Base-by-base conservation (phyloP, 2,888 invertebrate species). In the Thera obeliscata region DNA sequence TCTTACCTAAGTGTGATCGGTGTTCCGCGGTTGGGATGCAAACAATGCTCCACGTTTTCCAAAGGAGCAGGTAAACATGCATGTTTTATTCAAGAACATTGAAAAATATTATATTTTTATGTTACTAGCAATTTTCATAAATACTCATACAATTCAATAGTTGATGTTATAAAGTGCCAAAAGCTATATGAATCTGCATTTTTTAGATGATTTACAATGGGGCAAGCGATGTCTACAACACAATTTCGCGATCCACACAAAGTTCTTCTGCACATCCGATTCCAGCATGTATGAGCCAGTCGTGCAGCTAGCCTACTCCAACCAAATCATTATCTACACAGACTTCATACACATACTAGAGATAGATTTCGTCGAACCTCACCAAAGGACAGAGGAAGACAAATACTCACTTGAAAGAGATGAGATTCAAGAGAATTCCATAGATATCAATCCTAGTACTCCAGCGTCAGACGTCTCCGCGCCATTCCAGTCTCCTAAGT, bases 191-290 rank as follows among this genome's bases (percentile, higher is more conserved):
- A 56, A 9, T 33, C 4, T 22, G 22, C 8, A 8, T 55, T 12
- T n/a, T 56, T 57, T 85, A 92, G 87, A 87, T 87, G 93, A 91
- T 81, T 87, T 93, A 70, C 95, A 95, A 77, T 95, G 95, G 78
- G 94, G 96, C 61, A 95, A 95, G 81, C 91, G 96, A 76, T 99
- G 99, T 85, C 91, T 98, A 66, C 96, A 96, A 82, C 98, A 99
- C 86, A 98, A 98, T 82, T 96, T 98, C 77, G 98, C 98, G 57
- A 96, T 98, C 74, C 98, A 99, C 88, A 98, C 98, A 76, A 97
- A 97, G 84, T 98, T 98, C 86, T 97, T 97, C 83, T 96, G 98
- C 77, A 97, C 97, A n/a, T 96, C 97, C 56, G 97, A 98, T 60
- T 97, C 96, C 78, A 98, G 97, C 38, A 94, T 95, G 86, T 97